Evolutionary conservation across 2,888 invertebrate species (phyloP).

Genomic region (Dendrolimus houi): DNA sequence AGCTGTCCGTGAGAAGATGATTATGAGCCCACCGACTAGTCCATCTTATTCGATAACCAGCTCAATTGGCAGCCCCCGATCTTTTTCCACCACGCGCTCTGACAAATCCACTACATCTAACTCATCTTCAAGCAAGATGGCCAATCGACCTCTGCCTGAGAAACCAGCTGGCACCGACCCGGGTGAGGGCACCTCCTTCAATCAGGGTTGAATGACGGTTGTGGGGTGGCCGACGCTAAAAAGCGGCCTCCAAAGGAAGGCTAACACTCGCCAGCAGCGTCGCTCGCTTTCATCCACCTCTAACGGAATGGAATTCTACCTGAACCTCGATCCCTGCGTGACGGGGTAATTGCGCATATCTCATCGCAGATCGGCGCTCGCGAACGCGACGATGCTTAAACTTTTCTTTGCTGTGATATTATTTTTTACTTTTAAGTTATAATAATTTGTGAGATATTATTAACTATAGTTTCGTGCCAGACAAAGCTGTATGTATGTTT

Average conservation of each 20-base stretch:
- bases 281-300: constrained; percentile 8
- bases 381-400: constrained; percentile 31
- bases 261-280: constrained; percentile 7
- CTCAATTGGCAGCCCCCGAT: constrained; percentile 25
- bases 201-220: constrained; percentile 33
- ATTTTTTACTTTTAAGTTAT: constrained; percentile 50
- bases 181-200: constrained; percentile 58
- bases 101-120: constrained; percentile 41
- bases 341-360: constrained; percentile 16
- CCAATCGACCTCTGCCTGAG: constrained; percentile 81
- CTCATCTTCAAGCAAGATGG: constrained; percentile 74
- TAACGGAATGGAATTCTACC: constrained; percentile 19
- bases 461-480: constrained; percentile 42
- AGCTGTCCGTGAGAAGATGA: constrained; percentile 75
- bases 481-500: constrained; percentile 34
- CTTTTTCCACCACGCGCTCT: constrained; percentile 41
- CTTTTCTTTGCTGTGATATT: constrained; percentile 69
- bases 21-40: constrained; percentile 24
- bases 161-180: constrained; percentile 67
- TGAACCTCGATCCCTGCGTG: constrained; percentile 25
- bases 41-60: constrained; percentile 30
- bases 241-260: constrained; percentile 7
- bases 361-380: constrained; percentile 1
- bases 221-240: constrained; percentile 13
- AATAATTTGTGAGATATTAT: constrained; percentile 32